Percentiles rank a stretch among this genome's conserved stretches.
These are phyloP conservation scores for Drosophila diplacantha DNA, from an alignment of 2,888 invertebrate genomes.

Conservation along the genomic window DNA sequence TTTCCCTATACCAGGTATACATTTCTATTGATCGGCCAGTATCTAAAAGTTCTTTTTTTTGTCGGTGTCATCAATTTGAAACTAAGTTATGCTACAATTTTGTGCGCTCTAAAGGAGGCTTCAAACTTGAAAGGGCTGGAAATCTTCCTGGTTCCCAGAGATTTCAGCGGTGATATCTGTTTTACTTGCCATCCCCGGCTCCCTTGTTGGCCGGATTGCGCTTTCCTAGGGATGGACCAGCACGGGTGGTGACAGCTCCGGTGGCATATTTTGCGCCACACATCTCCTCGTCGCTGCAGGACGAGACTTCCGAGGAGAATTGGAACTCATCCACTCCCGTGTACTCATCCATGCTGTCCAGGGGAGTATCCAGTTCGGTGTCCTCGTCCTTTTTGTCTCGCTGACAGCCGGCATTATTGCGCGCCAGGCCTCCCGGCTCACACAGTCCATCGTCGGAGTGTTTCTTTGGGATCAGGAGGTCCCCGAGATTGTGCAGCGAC, in stretches of 20 bases:
- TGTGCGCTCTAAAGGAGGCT: constrained; percentile 34
- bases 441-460: not conserved
- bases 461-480: constrained; percentile 16
- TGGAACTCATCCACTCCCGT: constrained; percentile 58
- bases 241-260: constrained; percentile 50
- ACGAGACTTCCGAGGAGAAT: constrained; percentile 65
- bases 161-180: not conserved
- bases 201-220: constrained; percentile 40
- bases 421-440: not conserved
- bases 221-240: constrained; percentile 12
- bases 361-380: constrained; percentile 31
- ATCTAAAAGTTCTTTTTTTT: too few relatives aligned
- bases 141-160: not conserved
- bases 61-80: too few relatives aligned
- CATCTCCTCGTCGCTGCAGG: constrained; percentile 57
- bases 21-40: constrained; percentile 9
- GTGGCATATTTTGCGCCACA: constrained; percentile 24
- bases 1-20: constrained; percentile 5
- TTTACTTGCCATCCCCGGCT: constrained; percentile 60
- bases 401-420: not conserved
- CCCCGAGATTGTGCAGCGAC: constrained; percentile 19
- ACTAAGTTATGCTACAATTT: constrained; percentile 43
- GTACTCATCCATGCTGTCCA: constrained; percentile 63
- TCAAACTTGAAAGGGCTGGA: constrained; percentile 16
- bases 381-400: constrained; percentile 9